These are phyloP conservation scores for Cyclophora punctaria DNA, from an alignment of 2,888 invertebrate species.

Conservation along the genomic window DNA sequence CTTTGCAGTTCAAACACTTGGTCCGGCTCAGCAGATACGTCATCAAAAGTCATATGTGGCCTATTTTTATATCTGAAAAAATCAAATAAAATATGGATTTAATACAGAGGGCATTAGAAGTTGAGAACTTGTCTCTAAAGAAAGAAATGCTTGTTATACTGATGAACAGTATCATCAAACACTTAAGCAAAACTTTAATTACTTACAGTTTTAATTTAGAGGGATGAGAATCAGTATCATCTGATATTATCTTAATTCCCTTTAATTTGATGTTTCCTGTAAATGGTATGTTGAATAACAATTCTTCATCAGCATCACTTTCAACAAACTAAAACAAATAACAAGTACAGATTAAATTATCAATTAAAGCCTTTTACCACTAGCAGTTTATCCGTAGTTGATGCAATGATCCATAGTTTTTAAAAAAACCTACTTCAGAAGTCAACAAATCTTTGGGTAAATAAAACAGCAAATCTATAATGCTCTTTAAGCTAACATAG, in stretches of 20 bases:
- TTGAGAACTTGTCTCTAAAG: too few relatives aligned
- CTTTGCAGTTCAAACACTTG: conserved; percentile 91
- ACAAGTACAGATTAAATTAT: too few relatives aligned
- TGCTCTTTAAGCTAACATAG: too few relatives aligned
- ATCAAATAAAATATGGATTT: conserved; percentile 78
- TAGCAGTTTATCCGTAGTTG: too few relatives aligned
- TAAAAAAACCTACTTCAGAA: too few relatives aligned
- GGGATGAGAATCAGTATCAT: conserved; percentile 90
- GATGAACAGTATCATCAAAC: too few relatives aligned
- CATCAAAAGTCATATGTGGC: conserved; percentile 96
- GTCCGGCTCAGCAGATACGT: conserved; percentile 82
- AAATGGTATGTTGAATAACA: conserved; percentile 97
- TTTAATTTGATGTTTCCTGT: conserved; percentile 96
- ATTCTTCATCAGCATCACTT: conserved; percentile 96
- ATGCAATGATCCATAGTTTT: too few relatives aligned
- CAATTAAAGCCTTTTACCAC: too few relatives aligned
- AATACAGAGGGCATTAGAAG: conserved; percentile 80
- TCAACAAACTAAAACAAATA: conserved; percentile 85
- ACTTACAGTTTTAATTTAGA: conserved; percentile 90
- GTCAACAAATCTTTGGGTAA: too few relatives aligned
- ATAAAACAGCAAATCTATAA: too few relatives aligned
- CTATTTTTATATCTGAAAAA: conserved; percentile 89
- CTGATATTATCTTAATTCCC: conserved; percentile 94
- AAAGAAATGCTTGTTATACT: too few relatives aligned
- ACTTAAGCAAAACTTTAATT: not conserved